These are phyloP conservation scores for Trichopria drosophilae DNA, from an alignment of 2,888 invertebrate species.

Conservation along the genomic window DNA sequence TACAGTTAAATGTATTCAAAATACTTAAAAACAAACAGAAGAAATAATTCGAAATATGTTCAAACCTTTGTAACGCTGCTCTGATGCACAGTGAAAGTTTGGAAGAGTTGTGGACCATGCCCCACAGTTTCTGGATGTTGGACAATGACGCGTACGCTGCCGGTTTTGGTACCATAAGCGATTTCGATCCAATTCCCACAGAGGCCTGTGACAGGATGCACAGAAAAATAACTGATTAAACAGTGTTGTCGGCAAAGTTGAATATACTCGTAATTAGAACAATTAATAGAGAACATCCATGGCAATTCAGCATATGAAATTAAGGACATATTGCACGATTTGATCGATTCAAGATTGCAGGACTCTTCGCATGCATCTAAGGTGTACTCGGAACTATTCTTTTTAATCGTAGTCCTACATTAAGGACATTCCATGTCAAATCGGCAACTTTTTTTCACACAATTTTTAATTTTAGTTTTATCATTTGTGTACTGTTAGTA, in stretches of 20 bases:
- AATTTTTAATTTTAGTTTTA: too few species aligned
- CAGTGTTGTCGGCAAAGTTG: background rate
- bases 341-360: too few species aligned
- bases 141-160: conserved; percentile 94
- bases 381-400: too few species aligned
- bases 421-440: too few species aligned
- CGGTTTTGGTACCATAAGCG: conserved; percentile 95
- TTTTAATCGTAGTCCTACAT: too few species aligned
- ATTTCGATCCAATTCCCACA: conserved; percentile 99
- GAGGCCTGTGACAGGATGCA: conserved; percentile 66
- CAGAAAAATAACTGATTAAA: too few species aligned
- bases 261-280: background rate
- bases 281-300: background rate
- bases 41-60: conserved; percentile 7
- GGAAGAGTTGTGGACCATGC: conserved; percentile 96
- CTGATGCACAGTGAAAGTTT: conserved; percentile 96
- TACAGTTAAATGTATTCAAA: too few species aligned
- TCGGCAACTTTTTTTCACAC: too few species aligned
- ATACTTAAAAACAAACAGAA: conserved; percentile 5
- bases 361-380: too few species aligned
- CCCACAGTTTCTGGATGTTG: conserved; percentile 99
- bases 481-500: too few species aligned
- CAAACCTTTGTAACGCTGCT: conserved; percentile 89
- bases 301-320: background rate
- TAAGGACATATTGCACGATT: too few species aligned